Percentiles rank a stretch among this genome's conserved stretches.
Conservation (phyloP, 2,888 invertebrate genomes). For the Xylocampa areola region DNA sequence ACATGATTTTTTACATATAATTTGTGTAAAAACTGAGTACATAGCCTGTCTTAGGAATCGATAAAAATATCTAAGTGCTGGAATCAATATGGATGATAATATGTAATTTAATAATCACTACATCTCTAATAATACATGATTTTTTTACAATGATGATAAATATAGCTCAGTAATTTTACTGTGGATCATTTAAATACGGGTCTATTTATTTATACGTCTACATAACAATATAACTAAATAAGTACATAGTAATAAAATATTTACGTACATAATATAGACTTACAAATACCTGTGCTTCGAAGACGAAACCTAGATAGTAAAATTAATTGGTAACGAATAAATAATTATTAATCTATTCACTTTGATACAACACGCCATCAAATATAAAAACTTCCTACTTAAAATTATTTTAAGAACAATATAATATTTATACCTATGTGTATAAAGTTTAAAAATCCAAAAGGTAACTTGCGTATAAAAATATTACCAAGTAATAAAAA, state of each 20-base stretch:
- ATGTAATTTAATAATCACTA: constrained; percentile 37
- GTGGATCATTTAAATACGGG: constrained; percentile 21
- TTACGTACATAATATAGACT: constrained; percentile 42
- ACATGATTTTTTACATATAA: constrained; percentile 1
- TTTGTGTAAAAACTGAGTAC: not conserved
- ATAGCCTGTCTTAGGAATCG: constrained; percentile 8
- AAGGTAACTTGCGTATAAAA: constrained; percentile 39
- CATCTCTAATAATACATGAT: constrained; percentile 45
- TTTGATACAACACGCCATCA: constrained; percentile 31
- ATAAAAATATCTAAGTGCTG: constrained; percentile 13
- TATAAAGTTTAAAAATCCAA: constrained; percentile 38
- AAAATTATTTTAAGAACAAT: constrained; percentile 46
- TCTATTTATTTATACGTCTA: constrained; percentile 41
- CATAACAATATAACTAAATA: constrained; percentile 34
- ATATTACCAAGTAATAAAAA: constrained; percentile 29
- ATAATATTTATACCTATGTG: constrained; percentile 52
- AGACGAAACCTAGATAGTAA: constrained; percentile 49
- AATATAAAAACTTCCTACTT: constrained; percentile 50
- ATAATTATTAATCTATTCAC: constrained; percentile 24
- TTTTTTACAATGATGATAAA: constrained; percentile 43
- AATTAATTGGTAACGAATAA: constrained; percentile 27
- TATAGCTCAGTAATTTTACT: constrained; percentile 19
- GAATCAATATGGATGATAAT: constrained; percentile 7
- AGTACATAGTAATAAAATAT: constrained; percentile 34
- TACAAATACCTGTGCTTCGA: constrained; percentile 50